Conservation (phyloP, 2,888 invertebrate genomes). For the Stenodera caucasica region DNA sequence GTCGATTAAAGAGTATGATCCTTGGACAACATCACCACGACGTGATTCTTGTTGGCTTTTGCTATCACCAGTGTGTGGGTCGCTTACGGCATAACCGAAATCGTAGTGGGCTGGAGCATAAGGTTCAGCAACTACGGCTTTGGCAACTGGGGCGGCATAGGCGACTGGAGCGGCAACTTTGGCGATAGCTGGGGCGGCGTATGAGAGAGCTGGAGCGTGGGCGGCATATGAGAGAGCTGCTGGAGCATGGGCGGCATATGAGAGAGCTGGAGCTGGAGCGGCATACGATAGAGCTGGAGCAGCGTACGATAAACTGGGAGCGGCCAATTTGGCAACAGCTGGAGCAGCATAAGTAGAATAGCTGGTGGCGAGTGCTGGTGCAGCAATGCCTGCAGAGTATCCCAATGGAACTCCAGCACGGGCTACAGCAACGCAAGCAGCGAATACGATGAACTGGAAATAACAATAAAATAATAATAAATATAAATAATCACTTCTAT, state of each 20-base stretch:
- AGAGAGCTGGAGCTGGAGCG: conserved; percentile 35
- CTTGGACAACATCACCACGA: conserved; percentile 57
- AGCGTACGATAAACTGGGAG: conserved; percentile 19
- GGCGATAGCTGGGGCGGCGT: conserved; percentile 10
- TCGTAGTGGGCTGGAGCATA: conserved; percentile 55
- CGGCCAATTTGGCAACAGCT: conserved; percentile 19
- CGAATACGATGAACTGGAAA: conserved; percentile 35
- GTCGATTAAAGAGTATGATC: conserved; percentile 58
- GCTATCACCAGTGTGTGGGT: conserved; percentile 39
- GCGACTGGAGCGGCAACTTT: conserved; percentile 26
- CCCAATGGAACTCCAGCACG: conserved; percentile 38
- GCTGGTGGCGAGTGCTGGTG: conserved; percentile 14
- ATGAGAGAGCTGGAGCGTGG: conserved; percentile 23
- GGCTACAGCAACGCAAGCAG: conserved; percentile 36
- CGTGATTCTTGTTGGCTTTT: conserved; percentile 52
- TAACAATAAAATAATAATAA: conserved; percentile 14
- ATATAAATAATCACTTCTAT: too few relatives aligned
- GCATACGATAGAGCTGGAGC: conserved; percentile 23
- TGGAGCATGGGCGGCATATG: conserved; percentile 21
- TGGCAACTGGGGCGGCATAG: conserved; percentile 34
- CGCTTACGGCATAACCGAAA: conserved; percentile 52
- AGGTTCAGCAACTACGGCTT: conserved; percentile 52
- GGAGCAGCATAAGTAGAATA: conserved; percentile 28
- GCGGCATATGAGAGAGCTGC: conserved; percentile 43
- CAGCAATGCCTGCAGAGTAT: too few relatives aligned